Percentiles rank a stretch among this genome's conserved stretches.
Conservation (phyloP, 30 jellyfish, hydroid and myxozoan species). For the Calvadosia cruxmelitensis region DNA sequence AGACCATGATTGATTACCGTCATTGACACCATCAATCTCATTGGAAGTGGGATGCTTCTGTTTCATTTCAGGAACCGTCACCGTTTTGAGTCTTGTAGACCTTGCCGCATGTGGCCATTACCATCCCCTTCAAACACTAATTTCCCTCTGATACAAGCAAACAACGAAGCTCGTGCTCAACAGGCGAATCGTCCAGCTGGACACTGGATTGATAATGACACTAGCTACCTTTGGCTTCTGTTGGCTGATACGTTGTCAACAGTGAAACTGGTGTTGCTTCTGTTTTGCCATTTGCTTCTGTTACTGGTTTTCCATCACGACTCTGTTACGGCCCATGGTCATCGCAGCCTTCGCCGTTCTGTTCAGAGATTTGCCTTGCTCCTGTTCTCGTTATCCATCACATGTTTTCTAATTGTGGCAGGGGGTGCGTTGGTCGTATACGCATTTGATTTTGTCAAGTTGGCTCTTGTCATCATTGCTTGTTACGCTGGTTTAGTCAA, state of each 20-base stretch:
- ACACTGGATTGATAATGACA: slow-evolving; percentile 29
- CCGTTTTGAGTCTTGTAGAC: slow-evolving; percentile 27
- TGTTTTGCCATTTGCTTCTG: background rate
- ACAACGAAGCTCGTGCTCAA: slow-evolving; percentile 5
- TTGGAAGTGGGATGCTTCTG: too few species aligned
- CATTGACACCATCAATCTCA: too few species aligned
- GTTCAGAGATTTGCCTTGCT: slow-evolving; percentile 8
- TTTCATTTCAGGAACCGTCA: slow-evolving; percentile 49
- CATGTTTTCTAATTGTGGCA: slow-evolving; percentile 29
- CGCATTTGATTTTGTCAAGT: slow-evolving; percentile 69
- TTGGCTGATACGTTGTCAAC: background rate
- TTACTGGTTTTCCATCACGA: background rate
- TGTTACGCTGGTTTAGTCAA: slow-evolving; percentile 52
- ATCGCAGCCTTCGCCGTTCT: slow-evolving; percentile 23
- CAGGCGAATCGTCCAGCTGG: slow-evolving; percentile 9
- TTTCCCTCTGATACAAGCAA: slow-evolving; percentile 14
- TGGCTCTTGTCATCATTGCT: slow-evolving; percentile 40
- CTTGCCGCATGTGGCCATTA: slow-evolving; percentile 43
- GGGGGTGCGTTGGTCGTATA: slow-evolving; percentile 24
- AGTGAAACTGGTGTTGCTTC: background rate
- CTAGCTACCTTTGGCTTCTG: slow-evolving; percentile 3
- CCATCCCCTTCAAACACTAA: slow-evolving; percentile 68
- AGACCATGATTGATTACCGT: too few species aligned
- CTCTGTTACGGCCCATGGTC: slow-evolving; percentile 5
- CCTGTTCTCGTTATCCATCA: slow-evolving; percentile 17